Evolutionary conservation across 2,797 vertebrate species (phyloP).

Genomic region (Thunnus albacares): DNA sequence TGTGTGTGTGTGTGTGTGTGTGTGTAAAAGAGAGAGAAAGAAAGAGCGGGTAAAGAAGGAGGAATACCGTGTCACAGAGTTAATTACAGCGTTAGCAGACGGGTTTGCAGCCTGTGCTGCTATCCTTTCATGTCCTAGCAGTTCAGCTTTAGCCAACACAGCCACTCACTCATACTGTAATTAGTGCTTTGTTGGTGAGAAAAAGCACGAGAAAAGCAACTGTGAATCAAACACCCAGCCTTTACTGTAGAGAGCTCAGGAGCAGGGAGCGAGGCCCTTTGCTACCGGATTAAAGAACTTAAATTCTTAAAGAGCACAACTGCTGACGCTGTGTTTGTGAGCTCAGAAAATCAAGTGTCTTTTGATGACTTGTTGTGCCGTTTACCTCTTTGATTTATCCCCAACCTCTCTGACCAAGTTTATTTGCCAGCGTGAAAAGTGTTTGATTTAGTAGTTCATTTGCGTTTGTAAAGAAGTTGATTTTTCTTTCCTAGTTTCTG

Average conservation of each 20-base stretch:
- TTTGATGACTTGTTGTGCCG: constrained; percentile 63
- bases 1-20: neutral
- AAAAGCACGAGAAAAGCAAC: constrained; percentile 66
- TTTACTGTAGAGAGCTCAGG: constrained; percentile 60
- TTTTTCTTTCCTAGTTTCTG: constrained; percentile 34
- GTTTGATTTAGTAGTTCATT: constrained; percentile 54
- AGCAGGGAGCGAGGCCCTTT: constrained; percentile 60
- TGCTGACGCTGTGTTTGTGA: constrained; percentile 69
- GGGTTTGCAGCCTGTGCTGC: constrained; percentile 58
- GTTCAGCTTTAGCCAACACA: constrained; percentile 74
- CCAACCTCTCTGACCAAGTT: constrained; percentile 16
- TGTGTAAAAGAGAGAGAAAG: constrained; percentile 4
- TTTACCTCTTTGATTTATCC: constrained; percentile 55
- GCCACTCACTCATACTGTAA: constrained; percentile 76
- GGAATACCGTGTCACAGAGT: constrained; percentile 66
- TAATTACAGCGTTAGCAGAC: constrained; percentile 75
- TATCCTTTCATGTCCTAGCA: constrained; percentile 72
- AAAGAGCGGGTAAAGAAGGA: constrained; percentile 29
- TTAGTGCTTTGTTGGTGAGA: constrained; percentile 80
- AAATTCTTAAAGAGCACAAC: constrained; percentile 66
- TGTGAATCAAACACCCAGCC: constrained; percentile 66
- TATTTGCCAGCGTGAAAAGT: constrained; percentile 33
- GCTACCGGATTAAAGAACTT: constrained; percentile 73
- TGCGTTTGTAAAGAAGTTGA: constrained; percentile 20
- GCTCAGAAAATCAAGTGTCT: constrained; percentile 64